Percentiles rank a stretch among this genome's conserved stretches.
Evolutionary conservation across 2,113 vertebrate species (phyloP).

Genomic region (Heteronetta atricapilla): DNA sequence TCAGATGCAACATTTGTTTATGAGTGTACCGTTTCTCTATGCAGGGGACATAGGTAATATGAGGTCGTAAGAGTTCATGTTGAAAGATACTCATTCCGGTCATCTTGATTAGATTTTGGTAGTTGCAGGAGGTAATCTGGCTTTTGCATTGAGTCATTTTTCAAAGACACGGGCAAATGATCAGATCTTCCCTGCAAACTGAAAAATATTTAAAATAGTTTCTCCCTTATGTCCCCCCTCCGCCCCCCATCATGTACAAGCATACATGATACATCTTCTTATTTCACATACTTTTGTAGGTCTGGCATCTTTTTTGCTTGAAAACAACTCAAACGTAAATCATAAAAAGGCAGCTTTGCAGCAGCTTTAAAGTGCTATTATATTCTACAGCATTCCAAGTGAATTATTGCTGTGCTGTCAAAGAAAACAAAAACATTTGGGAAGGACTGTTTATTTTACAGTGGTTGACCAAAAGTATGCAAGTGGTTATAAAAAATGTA

Average conservation of each 20-base stretch:
- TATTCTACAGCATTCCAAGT: constrained; percentile 73
- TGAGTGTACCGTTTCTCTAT: not conserved
- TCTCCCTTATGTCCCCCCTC: not conserved
- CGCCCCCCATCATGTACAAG: not conserved
- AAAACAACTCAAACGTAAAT: constrained; percentile 67
- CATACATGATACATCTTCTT: not conserved
- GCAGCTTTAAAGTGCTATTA: constrained; percentile 66
- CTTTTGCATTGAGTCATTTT: not conserved
- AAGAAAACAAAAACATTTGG: constrained; percentile 85
- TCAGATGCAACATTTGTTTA: not conserved
- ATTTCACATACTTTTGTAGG: constrained; percentile 7
- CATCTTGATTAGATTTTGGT: constrained; percentile 2
- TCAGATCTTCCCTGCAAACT: not conserved
- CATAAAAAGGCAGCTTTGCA: constrained; percentile 59
- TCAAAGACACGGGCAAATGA: not conserved
- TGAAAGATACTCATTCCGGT: not conserved
- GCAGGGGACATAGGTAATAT: not conserved
- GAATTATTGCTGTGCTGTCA: constrained; percentile 82
- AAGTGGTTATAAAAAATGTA: constrained; percentile 81
- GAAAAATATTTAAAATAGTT: not conserved
- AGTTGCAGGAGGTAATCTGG: not conserved
- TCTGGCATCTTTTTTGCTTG: constrained; percentile 40
- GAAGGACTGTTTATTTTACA: constrained; percentile 86
- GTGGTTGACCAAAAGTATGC: constrained; percentile 86
- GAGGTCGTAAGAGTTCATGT: not conserved